A percentile compares a stretch with the other conserved stretches of the same genome.
These are phyloP conservation scores for Netelia melanura DNA, from an alignment of 2,888 invertebrate species.

Conservation along the genomic window DNA sequence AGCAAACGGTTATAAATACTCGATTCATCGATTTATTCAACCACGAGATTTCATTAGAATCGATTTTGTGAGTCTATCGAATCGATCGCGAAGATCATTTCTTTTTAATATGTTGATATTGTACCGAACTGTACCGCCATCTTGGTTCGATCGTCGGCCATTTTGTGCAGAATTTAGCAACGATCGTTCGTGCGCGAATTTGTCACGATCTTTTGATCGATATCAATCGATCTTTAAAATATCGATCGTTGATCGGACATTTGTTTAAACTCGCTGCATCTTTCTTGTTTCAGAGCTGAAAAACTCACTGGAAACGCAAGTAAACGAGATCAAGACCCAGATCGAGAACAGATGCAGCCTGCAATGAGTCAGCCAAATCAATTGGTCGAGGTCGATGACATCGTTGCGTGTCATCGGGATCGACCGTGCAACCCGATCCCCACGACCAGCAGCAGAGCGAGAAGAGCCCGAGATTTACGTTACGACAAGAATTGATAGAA, in stretches of 20 bases:
- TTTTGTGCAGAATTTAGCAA: no score
- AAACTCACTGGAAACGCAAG: conserved; percentile 98
- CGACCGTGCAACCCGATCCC: conserved; percentile 76
- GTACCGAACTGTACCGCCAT: no score
- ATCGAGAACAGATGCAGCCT: conserved; percentile 98
- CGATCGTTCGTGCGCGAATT: no score
- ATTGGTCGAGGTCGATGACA: conserved; percentile 77
- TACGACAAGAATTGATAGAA: conserved; percentile 45
- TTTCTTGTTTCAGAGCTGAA: conserved; percentile 93
- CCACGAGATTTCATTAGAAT: no score
- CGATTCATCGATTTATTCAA: no score
- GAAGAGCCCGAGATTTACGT: conserved; percentile 46
- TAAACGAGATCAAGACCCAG: conserved; percentile 98
- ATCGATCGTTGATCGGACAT: neutral
- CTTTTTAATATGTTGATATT: no score
- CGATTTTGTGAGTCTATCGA: no score
- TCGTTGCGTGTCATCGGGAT: conserved; percentile 72
- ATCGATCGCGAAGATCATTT: no score
- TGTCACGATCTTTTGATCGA: neutral
- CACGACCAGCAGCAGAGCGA: conserved; percentile 70
- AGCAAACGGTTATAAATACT: conserved; percentile 89
- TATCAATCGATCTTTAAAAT: conserved; percentile 14
- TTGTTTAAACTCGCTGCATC: neutral
- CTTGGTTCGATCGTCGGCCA: no score
- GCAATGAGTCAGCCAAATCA: conserved; percentile 90